Evolutionary conservation across 2,797 vertebrate genomes (phyloP).

Genomic region (Sebastes hubbsi): DNA sequence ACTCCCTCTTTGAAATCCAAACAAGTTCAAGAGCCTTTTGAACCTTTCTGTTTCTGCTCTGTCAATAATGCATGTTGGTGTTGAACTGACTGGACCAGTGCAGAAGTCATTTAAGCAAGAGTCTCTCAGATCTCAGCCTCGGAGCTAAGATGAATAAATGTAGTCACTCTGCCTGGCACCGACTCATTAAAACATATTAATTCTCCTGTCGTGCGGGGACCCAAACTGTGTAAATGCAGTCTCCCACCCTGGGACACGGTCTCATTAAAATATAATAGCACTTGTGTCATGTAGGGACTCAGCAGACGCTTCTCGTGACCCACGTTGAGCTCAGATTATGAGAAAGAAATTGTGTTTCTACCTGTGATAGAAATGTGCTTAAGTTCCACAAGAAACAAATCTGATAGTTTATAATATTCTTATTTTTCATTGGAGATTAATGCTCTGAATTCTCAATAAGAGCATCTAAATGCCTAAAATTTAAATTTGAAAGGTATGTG

Average conservation of each 20-base stretch:
- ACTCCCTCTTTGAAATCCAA: conserved; percentile 11
- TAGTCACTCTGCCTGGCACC: conserved; percentile 13
- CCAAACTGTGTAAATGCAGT: conserved; percentile 36
- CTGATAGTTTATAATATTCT: background rate
- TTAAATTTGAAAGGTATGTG: too few relatives aligned
- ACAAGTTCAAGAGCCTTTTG: conserved; percentile 29
- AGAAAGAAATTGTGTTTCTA: conserved; percentile 22
- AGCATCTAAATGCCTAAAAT: background rate
- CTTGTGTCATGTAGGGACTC: conserved; percentile 54
- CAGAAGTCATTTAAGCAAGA: conserved; percentile 36
- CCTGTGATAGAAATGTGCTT: conserved; percentile 17
- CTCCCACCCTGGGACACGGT: conserved; percentile 39
- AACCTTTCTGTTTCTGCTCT: conserved; percentile 11
- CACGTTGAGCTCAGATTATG: conserved; percentile 34
- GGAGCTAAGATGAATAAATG: conserved; percentile 18
- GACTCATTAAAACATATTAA: conserved; percentile 66
- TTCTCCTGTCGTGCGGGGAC: conserved; percentile 35
- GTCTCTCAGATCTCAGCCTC: conserved; percentile 32
- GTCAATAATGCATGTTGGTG: conserved; percentile 21
- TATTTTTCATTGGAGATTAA: background rate
- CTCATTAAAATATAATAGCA: conserved; percentile 63
- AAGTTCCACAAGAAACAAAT: background rate
- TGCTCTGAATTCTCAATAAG: background rate
- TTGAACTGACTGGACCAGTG: background rate
- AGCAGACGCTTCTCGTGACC: conserved; percentile 25